Evolutionary conservation across 2,113 vertebrate species (phyloP), one percentile per base, ranked within the genome.

Genomic region (Calypte anna): DNA sequence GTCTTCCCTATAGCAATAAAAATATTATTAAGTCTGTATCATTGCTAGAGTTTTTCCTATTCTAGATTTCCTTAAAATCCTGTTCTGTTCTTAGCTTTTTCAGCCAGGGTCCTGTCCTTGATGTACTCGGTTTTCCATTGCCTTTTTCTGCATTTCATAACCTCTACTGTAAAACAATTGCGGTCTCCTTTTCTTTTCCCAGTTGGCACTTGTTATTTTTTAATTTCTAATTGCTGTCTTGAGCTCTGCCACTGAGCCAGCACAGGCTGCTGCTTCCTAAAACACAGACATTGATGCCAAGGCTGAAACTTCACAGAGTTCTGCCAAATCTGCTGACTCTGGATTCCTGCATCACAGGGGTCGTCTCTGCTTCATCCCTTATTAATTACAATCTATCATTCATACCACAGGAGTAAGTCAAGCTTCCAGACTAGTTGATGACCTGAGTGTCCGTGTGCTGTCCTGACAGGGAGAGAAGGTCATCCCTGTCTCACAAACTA

Each of bases 151-250:
- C 9, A 63, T 82, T 81, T 88, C 7, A 22, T 77, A 66, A 62
- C 82, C 78, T 70, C 57, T 79, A 24, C 61, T 66, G 70, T 36
- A 85, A 31, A 88, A 85, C 66, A 92, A 79, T 43, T 83, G 46
- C 0, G 2, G 24, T 76, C 9, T 30, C 14, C 46, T 13, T 44
- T 59, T 33, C 50, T 30, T 53, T 30, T 8, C 23, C 27, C 1
- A 1, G 24, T 28, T 89, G 77, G 48, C 38, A 31, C 43, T 59
- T 59, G 48, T 70, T 91, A 62, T 14, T 78, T 91, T 81, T 86
- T 51, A 54, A 93, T 92, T 91, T 74, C 28, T 81, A 51, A 90
- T 63, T 92, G 64, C 31, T 94, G 68, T 19, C 77, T 82, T 82
- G 50, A 93, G 25, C 64, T 86, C 22, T 86, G 61, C 48, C 61